These are phyloP conservation scores for Chymomyza procnemis DNA, from an alignment of 2,888 invertebrate genomes.

Conservation along the genomic window DNA sequence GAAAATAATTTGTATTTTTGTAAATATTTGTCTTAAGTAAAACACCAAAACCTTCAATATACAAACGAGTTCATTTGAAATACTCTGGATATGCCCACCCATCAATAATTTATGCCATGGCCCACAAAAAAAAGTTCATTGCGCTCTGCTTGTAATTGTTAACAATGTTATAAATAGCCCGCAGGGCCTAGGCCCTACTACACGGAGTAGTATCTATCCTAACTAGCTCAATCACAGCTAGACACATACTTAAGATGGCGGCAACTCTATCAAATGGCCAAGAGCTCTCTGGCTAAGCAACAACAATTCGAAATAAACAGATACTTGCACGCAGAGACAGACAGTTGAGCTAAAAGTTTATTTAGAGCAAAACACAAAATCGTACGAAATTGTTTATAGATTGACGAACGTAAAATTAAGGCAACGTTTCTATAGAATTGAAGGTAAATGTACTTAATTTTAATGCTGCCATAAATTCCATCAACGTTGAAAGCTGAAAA, in stretches of 20 bases:
- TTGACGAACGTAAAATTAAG: conserved; percentile 55
- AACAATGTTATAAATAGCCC: not conserved
- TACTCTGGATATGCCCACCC: not conserved
- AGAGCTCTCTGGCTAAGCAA: not conserved
- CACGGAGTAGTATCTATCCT: not conserved
- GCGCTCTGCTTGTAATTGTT: conserved; percentile 10
- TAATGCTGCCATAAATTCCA: conserved; percentile 60
- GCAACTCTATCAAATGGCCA: not conserved
- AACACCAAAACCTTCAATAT: too few species aligned
- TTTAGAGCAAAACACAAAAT: not conserved
- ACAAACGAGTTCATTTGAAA: not conserved
- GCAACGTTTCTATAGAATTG: conserved; percentile 60
- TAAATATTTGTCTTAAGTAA: too few species aligned
- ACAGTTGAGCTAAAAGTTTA: not conserved
- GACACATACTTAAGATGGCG: not conserved
- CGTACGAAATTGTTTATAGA: not conserved
- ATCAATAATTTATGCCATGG: not conserved
- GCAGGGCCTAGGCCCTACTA: not conserved
- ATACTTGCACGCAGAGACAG: not conserved
- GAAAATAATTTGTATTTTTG: too few species aligned
- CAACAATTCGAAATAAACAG: not conserved
- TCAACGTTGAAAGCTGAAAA: conserved; percentile 32
- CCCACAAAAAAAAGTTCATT: conserved; percentile 36
- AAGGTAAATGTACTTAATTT: conserved; percentile 63
- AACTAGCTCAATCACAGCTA: not conserved